phyloP scores from a whole-genome alignment of 2,888 invertebrate genomes.

The Diogma glabrata region DNA sequence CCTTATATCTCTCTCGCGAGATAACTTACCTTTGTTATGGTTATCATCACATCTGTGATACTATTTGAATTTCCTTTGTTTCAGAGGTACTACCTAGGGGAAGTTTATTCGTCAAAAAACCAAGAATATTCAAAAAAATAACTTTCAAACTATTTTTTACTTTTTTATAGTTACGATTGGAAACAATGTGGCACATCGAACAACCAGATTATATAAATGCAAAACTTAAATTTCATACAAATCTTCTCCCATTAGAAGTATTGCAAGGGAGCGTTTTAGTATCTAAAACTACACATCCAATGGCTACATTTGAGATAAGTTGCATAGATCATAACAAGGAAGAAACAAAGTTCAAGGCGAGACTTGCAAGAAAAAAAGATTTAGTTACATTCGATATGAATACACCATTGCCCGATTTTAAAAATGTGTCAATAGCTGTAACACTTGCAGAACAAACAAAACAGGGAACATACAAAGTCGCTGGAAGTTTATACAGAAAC shows the following conservation, averaged over 20 bases:
- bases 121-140: too few relatives aligned
- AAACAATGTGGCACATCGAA: constrained; percentile 40
- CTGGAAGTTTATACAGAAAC: constrained; percentile 37
- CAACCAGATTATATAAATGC: constrained; percentile 37
- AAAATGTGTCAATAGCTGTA: constrained; percentile 34
- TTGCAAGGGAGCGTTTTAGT: constrained; percentile 27
- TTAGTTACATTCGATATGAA: constrained; percentile 32
- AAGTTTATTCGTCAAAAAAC: too few relatives aligned
- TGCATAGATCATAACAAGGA: constrained; percentile 21
- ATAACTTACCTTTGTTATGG: too few relatives aligned
- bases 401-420: constrained; percentile 28
- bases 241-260: constrained; percentile 29
- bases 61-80: not conserved
- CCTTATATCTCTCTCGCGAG: too few relatives aligned
- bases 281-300: constrained; percentile 26
- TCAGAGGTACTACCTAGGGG: not conserved
- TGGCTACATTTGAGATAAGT: constrained; percentile 27
- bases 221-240: constrained; percentile 32
- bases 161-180: constrained; percentile 34
- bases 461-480: constrained; percentile 28
- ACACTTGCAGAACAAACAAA: constrained; percentile 21
- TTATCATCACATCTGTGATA: too few relatives aligned
- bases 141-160: too few relatives aligned
- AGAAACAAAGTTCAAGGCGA: constrained; percentile 25
- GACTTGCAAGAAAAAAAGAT: constrained; percentile 29